These are phyloP conservation scores for Brachypterus glaber DNA, from an alignment of 2,888 invertebrate genomes.

Conservation along the genomic window DNA sequence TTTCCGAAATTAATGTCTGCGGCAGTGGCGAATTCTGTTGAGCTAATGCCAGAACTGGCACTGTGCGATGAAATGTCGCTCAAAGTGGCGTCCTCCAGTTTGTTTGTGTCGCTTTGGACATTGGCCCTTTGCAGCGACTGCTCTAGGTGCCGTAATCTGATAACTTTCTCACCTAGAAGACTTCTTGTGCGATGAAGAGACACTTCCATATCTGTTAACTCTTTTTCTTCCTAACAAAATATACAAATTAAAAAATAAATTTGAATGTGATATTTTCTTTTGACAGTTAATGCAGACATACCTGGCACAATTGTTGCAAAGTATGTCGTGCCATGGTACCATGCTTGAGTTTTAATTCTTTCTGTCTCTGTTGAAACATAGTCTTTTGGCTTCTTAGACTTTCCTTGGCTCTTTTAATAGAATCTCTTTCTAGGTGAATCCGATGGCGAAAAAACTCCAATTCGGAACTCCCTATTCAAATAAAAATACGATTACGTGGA, in stretches of 20 bases:
- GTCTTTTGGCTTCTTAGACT: constrained; percentile 59
- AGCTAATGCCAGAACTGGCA: constrained; percentile 55
- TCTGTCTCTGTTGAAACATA: constrained; percentile 56
- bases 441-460: constrained; percentile 76
- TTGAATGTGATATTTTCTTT: neutral
- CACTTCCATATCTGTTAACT: constrained; percentile 74
- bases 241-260: no score
- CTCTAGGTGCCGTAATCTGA: constrained; percentile 68
- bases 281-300: constrained; percentile 23
- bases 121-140: constrained; percentile 61
- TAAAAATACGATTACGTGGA: no score
- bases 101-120: constrained; percentile 32
- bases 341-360: constrained; percentile 41
- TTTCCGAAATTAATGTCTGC: constrained; percentile 37
- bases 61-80: constrained; percentile 57
- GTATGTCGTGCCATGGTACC: constrained; percentile 44
- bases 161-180: constrained; percentile 72
- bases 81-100: constrained; percentile 50
- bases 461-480: constrained; percentile 47
- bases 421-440: constrained; percentile 70
- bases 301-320: constrained; percentile 47
- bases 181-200: constrained; percentile 72
- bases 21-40: constrained; percentile 55
- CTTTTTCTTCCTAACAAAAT: constrained; percentile 61
- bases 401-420: constrained; percentile 73